Base-by-base conservation (phyloP, 64 coral and sea anemone species). In the Stylophora pistillata region DNA sequence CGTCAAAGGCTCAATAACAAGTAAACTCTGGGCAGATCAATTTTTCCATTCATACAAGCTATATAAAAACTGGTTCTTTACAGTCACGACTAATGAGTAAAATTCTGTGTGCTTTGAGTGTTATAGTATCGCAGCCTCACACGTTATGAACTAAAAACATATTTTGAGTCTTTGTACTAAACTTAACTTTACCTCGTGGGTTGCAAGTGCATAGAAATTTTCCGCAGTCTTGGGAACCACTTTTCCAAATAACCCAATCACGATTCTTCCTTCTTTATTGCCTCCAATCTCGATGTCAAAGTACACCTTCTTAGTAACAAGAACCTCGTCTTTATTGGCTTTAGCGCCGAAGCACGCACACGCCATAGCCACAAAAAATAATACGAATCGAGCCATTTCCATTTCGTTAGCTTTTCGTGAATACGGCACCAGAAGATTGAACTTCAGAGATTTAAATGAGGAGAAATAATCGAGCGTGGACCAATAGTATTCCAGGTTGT, bases 171-270 rank as follows among this genome's bases (percentile, higher is more conserved):
- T 25, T 68, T 68, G 12, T 68, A 25, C 12, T 25, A 12, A 68
- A 68, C 0, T 21, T 25, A 73, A 30, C 54, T 93, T 78, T 80
- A 93, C 97, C 93, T 95, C 97, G 32, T 86, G 76, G 5, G 97
- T 95, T 34, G 77, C 85, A 25, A 99, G 86, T 30, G 72, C 5
- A 17, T 56, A 57, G 58, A 99, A 99, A 78, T 99, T 99, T 0
- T 93, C 30, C 17, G 23, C 83, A 58, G 97, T 99, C 27, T 91
- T 99, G 78, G 97, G 97, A 30, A 99, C 97, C n/a, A 63, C 55
- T 57, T 87, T 85, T 12, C 97, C 97, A 72, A 99, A 99, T 21
- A 99, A 70, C 16, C 90, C 97, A 68, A 99, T 99, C 21, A 87
- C 97, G n/a, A 99, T 87, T 16, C 97, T 72, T 13, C 93, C 93